Base-by-base conservation (phyloP, 2,797 vertebrate species). In the Pangasius macronema region DNA sequence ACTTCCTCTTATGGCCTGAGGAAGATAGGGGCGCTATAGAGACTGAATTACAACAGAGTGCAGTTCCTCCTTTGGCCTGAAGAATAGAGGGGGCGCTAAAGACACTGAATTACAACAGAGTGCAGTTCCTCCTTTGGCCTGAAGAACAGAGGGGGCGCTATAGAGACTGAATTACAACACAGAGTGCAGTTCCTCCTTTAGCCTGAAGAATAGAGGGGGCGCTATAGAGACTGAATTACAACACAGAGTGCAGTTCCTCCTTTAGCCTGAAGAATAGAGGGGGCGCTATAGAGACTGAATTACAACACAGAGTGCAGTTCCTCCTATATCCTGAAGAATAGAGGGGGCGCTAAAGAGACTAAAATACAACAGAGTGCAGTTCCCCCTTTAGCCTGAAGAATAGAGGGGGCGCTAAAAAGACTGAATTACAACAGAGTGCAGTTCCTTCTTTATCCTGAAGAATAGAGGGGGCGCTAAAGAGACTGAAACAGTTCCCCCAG, bases 261-360 rank as follows among this genome's bases (percentile, higher is more conserved):
- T 67, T 73, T 72, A 83, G 42, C 87, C 91, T 89, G 70, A 46
- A 22, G 30, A 75, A 46, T 46, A 8, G 39, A 55, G 68, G 76
- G 61, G 89, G 89, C 89, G 89, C 91, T 87, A 79, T 13, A 79
- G 89, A 89, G 73, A 20, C 72, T 14, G 20, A n/a, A 51, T 14
- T 77, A 51, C 16, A n/a, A 14, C 10, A n/a, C 10, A n/a, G 11
- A 14, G 46, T 75, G 42, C 42, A 75, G 42, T 75, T 49, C 8
- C 24, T 75, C 1, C 4, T 51, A 8, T 30, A 27, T 5, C 27
- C 73, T 27, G 27, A 30, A 7, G 5, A 18, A 42, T 42, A 30
- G 6, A 8, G 9, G 73, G 72, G 42, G 72, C 9, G 10, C 42
- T n/a, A 27, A 6, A 49, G 24, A 75, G 0, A 9, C 8, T 0